These are phyloP conservation scores for Plutella xylostella DNA, from an alignment of 2,888 invertebrate genomes.

Conservation along the genomic window DNA sequence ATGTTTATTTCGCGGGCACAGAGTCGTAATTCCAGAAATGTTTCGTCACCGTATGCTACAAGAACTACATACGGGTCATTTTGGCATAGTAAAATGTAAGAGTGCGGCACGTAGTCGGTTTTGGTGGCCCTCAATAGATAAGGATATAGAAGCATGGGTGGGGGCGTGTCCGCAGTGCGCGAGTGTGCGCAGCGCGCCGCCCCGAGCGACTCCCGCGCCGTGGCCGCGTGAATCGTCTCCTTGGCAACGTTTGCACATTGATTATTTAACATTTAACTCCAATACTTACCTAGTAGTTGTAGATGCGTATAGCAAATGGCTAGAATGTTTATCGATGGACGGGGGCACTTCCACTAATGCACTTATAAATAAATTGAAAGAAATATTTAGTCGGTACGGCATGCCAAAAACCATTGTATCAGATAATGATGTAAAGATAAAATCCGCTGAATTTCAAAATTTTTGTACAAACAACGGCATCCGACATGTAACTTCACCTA, in stretches of 20 bases:
- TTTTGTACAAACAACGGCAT: constrained; percentile 1
- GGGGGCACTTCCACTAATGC: too few species aligned
- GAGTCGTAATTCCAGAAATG: not conserved
- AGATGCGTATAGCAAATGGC: too few species aligned
- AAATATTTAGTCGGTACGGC: too few species aligned
- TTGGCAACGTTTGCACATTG: not conserved
- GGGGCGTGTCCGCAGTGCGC: not conserved
- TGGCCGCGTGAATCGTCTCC: not conserved
- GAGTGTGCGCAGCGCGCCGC: not conserved
- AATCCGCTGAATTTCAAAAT: not conserved
- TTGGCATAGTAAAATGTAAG: not conserved
- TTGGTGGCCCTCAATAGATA: not conserved
- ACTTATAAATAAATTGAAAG: too few species aligned
- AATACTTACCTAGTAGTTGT: not conserved
- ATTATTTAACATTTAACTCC: not conserved
- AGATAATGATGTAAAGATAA: not conserved
- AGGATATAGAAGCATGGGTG: not conserved
- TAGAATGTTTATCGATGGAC: too few species aligned
- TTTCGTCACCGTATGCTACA: not conserved
- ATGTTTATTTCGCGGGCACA: not conserved
- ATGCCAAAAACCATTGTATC: not conserved
- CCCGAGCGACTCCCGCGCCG: not conserved
- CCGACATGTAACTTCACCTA: not conserved
- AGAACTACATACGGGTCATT: constrained; percentile 2
- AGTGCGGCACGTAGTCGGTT: not conserved